Evolutionary conservation across 2,888 invertebrate species (phyloP).

Genomic region (Pelosia muscerda): DNA sequence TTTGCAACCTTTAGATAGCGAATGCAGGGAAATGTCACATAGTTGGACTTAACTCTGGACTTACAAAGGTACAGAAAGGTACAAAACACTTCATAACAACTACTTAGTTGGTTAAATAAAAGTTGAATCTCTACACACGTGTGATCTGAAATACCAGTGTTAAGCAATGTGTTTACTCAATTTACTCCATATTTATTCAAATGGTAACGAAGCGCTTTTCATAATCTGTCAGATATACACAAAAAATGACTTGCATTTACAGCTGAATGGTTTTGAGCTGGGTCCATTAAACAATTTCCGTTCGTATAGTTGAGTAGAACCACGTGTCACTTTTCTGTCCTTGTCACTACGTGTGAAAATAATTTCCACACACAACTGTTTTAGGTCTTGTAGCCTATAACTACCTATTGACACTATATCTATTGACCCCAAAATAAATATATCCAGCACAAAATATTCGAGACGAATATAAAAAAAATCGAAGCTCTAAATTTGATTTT

Average conservation of each 20-base stretch:
- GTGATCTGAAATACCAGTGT: background rate
- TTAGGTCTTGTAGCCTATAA: too few species aligned
- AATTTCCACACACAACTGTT: too few species aligned
- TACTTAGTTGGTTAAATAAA: conserved; percentile 15
- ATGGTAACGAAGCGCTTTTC: background rate
- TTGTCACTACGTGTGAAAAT: background rate
- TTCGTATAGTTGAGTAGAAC: background rate
- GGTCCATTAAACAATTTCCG: too few species aligned
- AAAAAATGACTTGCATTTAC: too few species aligned
- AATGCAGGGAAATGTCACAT: conserved; percentile 85
- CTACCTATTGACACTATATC: background rate
- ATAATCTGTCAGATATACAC: too few species aligned
- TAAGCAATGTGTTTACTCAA: background rate
- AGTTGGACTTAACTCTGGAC: conserved; percentile 83
- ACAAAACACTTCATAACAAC: conserved; percentile 43
- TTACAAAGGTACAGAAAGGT: conserved; percentile 64
- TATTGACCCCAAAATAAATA: background rate
- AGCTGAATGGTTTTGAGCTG: too few species aligned
- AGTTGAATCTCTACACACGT: background rate
- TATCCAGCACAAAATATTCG: background rate
- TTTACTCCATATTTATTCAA: background rate
- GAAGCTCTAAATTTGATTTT: background rate
- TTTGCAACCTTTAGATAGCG: conserved; percentile 82
- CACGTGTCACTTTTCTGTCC: background rate
- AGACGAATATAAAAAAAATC: background rate